Evolutionary conservation across 2,113 vertebrate species (phyloP), one percentile per base, ranked within the genome.

Genomic region (Dermatemys mawii): DNA sequence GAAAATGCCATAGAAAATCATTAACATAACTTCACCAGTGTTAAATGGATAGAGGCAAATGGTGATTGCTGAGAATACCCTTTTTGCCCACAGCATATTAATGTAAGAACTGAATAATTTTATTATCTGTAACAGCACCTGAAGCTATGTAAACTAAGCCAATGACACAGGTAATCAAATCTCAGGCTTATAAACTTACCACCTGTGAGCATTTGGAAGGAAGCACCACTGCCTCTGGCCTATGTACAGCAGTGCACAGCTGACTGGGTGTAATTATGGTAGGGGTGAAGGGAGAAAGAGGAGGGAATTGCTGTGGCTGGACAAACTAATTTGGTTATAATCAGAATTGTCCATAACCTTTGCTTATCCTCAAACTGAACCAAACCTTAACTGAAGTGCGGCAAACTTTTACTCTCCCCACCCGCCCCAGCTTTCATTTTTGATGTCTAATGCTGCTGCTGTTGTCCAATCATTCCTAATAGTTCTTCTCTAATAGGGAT

Each of bases 131-230:
- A 97, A 97, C 93, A 97, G 94, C 92, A 96, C 94, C 96, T 96
- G 87, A 89, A 96, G 95, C 94, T 97, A 95, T 94, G 94, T 90
- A 96, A 95, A 94, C 94, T 97, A 97, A 97, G 96, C 86, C 95
- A 97, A 88, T 95, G 96, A 96, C 78, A 95, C 93, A 93, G 94
- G 92, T 96, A 97, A 97, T 97, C 96, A 96, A 96, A 97, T 96
- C 67, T 91, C 81, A 89, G 86, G 86, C 83, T 97, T 97, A 78
- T 83, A 95, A 95, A 92, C 90, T 91, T 95, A 96, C 95, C 92
- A 96, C 95, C 92, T 97, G 94, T 97, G 95, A 95, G 95, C 93
- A 27, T 91, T 60, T 86, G 86, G 78, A 90, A 93, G 94, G 91
- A 96, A 96, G 91, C 93, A 93, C 94, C 88, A 27, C 49, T 41